Evolutionary conservation across 2,113 vertebrate genomes (phyloP).

Genomic region (Otolemur garnettii): DNA sequence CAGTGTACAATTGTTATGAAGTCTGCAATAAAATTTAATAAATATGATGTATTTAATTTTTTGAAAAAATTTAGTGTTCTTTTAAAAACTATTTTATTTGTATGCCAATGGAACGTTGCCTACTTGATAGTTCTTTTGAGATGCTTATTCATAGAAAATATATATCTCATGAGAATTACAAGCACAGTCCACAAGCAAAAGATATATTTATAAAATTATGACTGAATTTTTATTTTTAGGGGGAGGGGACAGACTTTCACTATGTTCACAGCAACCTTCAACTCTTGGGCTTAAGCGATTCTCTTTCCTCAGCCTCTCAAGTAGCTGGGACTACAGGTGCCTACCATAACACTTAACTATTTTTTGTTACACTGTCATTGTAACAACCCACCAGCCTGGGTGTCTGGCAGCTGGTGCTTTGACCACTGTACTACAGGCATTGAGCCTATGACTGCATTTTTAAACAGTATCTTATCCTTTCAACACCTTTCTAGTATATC

Average conservation of each 20-base stretch:
- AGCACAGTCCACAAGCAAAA: neutral
- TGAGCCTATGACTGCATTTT: neutral
- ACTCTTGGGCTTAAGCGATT: too few species aligned
- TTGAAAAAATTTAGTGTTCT: neutral
- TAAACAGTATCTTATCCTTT: constrained; percentile 43
- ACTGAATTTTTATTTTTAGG: neutral
- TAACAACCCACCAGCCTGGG: too few species aligned
- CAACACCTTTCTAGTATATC: neutral
- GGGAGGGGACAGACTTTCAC: too few species aligned
- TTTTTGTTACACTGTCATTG: too few species aligned
- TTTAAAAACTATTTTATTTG: constrained; percentile 55
- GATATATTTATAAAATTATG: constrained; percentile 52
- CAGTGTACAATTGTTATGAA: constrained; percentile 36
- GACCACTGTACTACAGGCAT: too few species aligned
- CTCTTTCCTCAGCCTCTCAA: too few species aligned
- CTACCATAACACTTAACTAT: too few species aligned
- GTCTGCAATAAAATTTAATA: constrained; percentile 43
- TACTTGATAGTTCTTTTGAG: neutral
- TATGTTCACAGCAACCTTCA: too few species aligned
- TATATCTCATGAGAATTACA: constrained; percentile 20
- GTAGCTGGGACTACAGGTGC: too few species aligned
- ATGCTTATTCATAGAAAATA: neutral
- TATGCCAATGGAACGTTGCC: constrained; percentile 5
- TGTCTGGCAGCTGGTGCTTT: too few species aligned
- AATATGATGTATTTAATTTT: neutral